Evolutionary conservation across 2,113 vertebrate genomes (phyloP).

Genomic region (Uria aalge): DNA sequence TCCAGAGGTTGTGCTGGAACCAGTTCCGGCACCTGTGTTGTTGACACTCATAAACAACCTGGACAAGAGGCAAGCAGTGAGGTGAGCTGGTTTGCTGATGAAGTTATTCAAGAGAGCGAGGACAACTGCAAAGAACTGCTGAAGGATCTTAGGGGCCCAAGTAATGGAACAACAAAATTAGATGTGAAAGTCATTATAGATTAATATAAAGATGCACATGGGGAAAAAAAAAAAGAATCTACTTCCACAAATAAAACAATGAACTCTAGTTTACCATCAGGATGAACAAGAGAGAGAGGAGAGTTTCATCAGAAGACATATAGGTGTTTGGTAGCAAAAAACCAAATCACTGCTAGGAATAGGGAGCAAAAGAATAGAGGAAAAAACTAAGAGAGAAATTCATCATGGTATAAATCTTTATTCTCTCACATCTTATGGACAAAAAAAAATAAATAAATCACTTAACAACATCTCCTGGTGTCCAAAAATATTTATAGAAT

Average conservation of each 20-base stretch:
- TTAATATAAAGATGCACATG: neutral
- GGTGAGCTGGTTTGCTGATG: neutral
- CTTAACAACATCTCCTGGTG: neutral
- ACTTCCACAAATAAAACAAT: neutral
- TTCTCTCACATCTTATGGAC: neutral
- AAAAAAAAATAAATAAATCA: neutral
- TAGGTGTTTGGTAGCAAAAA: neutral
- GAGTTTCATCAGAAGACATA: neutral
- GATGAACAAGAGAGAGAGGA: neutral
- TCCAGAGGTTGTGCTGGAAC: neutral
- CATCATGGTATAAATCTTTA: neutral
- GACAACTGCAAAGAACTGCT: neutral
- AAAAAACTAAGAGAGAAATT: neutral
- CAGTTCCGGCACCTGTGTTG: neutral
- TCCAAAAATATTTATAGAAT: neutral
- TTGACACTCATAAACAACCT: neutral
- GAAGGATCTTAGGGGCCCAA: neutral
- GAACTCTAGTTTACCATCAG: neutral
- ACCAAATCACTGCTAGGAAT: neutral
- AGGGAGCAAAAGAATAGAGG: neutral
- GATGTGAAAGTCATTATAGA: neutral
- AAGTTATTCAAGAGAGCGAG: neutral
- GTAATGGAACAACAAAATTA: neutral
- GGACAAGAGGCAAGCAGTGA: neutral
- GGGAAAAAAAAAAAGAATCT: neutral